Conservation (phyloP, 2,797 vertebrate species). For the Phrynocephalus forsythii region DNA sequence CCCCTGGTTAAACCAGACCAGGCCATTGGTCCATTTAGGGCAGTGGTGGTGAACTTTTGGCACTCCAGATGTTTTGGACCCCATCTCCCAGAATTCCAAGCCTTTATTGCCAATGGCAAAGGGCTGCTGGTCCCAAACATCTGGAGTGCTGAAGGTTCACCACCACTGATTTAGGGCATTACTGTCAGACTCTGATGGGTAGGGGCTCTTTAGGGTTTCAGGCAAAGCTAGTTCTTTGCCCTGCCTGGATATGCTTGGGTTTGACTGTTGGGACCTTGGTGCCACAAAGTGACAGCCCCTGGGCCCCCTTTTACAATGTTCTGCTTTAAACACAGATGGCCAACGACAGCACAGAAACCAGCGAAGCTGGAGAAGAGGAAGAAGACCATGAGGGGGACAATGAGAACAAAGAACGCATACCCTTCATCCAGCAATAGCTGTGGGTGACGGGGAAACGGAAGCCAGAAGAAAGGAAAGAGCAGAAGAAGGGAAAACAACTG, state of each 20-base stretch:
- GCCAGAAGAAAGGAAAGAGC: conserved; percentile 37
- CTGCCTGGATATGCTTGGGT: not conserved
- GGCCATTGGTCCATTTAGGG: no score
- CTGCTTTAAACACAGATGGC: conserved; percentile 88
- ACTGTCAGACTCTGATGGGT: not conserved
- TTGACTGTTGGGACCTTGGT: no score
- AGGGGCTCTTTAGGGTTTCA: not conserved
- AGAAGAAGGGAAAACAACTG: conserved; percentile 73
- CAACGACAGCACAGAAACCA: conserved; percentile 98
- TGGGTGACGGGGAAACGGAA: not conserved
- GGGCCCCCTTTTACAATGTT: conserved; percentile 14
- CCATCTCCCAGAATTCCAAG: no score
- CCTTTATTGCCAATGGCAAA: no score
- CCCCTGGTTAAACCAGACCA: not conserved
- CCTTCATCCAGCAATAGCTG: conserved; percentile 92
- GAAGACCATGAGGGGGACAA: conserved; percentile 96
- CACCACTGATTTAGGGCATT: not conserved
- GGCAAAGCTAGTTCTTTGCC: no score
- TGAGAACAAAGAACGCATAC: conserved; percentile 97
- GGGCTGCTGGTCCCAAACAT: no score
- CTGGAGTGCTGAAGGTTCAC: no score
- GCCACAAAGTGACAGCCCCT: not conserved
- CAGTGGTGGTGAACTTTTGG: no score
- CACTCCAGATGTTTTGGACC: no score
- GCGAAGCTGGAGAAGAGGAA: conserved; percentile 97